Conservation (phyloP, 2,888 invertebrate species). For the Ethmia dodecea region DNA sequence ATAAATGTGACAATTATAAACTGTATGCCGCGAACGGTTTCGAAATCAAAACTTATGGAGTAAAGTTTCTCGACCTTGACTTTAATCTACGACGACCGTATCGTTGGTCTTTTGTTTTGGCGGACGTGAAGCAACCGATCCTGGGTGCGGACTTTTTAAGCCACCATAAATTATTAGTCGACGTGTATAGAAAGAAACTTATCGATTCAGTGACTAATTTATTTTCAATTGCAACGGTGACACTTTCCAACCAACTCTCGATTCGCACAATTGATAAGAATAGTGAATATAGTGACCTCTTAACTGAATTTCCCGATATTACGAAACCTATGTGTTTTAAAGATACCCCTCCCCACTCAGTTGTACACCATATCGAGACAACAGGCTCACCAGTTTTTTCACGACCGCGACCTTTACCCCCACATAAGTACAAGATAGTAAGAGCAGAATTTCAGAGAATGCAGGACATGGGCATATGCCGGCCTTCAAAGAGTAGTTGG, state of each 20-base stretch:
- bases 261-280: background rate
- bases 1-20: slow-evolving; percentile 15
- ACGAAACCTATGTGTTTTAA: slow-evolving; percentile 3
- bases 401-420: background rate
- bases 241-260: background rate
- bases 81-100: slow-evolving; percentile 13
- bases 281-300: slow-evolving; percentile 2
- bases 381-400: slow-evolving; percentile 1
- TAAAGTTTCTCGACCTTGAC: slow-evolving; percentile 8
- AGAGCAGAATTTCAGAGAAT: background rate
- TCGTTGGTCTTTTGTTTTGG: slow-evolving; percentile 14
- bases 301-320: slow-evolving; percentile 3
- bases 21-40: slow-evolving; percentile 23
- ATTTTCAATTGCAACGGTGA: background rate
- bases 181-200: slow-evolving; percentile 1
- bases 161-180: slow-evolving; percentile 3
- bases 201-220: background rate
- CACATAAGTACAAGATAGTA: background rate
- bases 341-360: slow-evolving; percentile 2
- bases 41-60: slow-evolving; percentile 12
- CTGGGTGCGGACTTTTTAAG: slow-evolving; percentile 16
- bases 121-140: slow-evolving; percentile 14
- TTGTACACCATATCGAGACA: slow-evolving; percentile 6
- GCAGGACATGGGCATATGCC: background rate
- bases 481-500: slow-evolving; percentile 8